Evolutionary conservation across 2,888 invertebrate species (phyloP), one percentile per base, ranked within the genome.

Genomic region (Sceliomorpha sp.): DNA sequence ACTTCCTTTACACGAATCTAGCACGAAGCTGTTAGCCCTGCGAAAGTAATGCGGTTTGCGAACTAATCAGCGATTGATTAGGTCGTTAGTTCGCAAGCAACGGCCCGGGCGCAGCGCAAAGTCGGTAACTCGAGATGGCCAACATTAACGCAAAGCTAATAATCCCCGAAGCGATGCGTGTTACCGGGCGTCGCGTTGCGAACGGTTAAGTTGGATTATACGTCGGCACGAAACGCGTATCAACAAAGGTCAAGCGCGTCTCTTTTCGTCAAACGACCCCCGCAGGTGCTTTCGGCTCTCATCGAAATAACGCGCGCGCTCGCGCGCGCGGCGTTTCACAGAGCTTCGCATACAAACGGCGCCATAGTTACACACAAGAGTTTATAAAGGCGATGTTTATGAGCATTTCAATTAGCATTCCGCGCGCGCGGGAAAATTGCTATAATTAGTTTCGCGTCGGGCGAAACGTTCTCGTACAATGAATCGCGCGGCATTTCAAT

Each of bases 201-300:
- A 20, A 5, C 24, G 47, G 27, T 63, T 45, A 62, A 62, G 55
- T 55, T 17, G 47, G 12, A 63, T 55, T 63, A 40, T 34, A 32
- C 34, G 42, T 9, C 55, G 56, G 56, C 50, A 64, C 50, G 36
- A 56, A 56, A 50, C 55, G 48, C 26, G 55, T 44, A 50, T 55
- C 56, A 56, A 56, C 63, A 50, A 56, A 64, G 62, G 63, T 64
- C 42, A 64, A 64, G 3, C 20, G 5, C 2, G 5, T 20, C 20
- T 20, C 20, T 64, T 63, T 62, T 62, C 45, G 62, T 45, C 51
- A 60, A 37, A 60, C 31, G 14, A 5, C 8, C 5, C 8, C 5
- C 20, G 5, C 20, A 20, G 20, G 5, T 20, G 14, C 36, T 44
- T 12, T 15, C 34, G 31, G 50, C 29, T 50, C 42, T 14, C 44